These are phyloP conservation scores for Delichon dasypus DNA, from an alignment of 2,797 vertebrate genomes.

Conservation along the genomic window DNA sequence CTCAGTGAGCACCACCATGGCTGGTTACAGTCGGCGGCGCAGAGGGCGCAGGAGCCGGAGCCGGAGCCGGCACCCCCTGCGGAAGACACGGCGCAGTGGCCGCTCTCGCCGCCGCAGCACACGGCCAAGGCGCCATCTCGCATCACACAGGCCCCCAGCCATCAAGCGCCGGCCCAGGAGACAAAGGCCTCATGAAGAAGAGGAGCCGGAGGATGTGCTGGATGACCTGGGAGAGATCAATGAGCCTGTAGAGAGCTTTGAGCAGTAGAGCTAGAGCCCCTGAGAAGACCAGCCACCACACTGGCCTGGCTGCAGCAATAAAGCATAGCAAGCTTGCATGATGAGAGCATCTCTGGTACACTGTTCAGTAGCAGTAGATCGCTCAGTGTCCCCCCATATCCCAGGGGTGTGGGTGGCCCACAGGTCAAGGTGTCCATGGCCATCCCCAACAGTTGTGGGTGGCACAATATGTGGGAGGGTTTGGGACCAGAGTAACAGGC, in stretches of 20 bases:
- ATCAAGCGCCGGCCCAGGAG: not conserved
- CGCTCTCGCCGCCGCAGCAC: not conserved
- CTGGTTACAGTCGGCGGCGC: not conserved
- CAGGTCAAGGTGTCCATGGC: too few relatives aligned
- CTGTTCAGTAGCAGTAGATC: too few relatives aligned
- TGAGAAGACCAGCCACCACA: not conserved
- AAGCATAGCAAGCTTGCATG: not conserved
- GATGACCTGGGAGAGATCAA: not conserved
- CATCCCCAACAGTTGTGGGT: not conserved
- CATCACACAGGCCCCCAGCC: rapidly evolving
- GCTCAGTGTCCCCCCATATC: rapidly evolving
- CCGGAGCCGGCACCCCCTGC: not conserved
- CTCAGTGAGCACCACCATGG: not conserved
- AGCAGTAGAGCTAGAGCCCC: not conserved
- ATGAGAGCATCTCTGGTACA: not conserved
- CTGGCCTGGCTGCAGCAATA: not conserved
- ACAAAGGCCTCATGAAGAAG: rapidly evolving
- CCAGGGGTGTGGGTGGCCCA: too few relatives aligned
- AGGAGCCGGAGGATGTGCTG: not conserved
- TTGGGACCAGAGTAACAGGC: not conserved
- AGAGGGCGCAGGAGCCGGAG: not conserved
- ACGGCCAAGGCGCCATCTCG: rapidly evolving
- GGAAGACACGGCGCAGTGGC: not conserved
- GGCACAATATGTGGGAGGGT: not conserved
- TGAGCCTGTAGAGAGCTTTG: rapidly evolving